A percentile compares a stretch with the other conserved stretches of the same genome.
phyloP scores from a whole-genome alignment of 2,797 vertebrate genomes.

The Cryptoprocta ferox region DNA sequence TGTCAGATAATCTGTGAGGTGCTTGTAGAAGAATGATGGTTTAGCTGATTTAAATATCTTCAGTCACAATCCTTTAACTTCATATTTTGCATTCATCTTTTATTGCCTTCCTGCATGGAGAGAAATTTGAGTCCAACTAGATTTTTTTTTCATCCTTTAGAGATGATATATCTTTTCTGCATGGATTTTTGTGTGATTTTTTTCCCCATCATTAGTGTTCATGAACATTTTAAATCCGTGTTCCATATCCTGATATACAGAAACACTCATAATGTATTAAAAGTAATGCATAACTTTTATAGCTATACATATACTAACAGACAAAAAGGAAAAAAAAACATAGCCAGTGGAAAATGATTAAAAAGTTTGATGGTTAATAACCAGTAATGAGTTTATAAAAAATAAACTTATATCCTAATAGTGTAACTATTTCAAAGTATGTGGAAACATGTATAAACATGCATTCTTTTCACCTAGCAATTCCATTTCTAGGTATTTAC shows the following conservation, averaged over 20 bases:
- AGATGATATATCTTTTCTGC: background rate
- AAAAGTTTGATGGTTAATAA: background rate
- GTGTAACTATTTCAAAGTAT: background rate
- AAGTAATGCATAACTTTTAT: background rate
- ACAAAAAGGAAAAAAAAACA: background rate
- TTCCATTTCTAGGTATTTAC: background rate
- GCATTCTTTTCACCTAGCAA: background rate
- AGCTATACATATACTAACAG: background rate
- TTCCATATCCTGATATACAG: background rate
- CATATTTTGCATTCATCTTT: background rate
- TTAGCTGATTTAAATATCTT: conserved; percentile 30
- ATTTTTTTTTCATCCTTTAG: background rate
- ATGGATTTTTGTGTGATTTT: background rate
- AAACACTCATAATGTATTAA: background rate
- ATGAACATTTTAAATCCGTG: background rate
- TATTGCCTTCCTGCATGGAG: background rate
- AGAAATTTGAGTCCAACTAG: background rate
- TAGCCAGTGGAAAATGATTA: background rate
- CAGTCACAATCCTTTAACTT: conserved; percentile 5
- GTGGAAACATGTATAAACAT: background rate
- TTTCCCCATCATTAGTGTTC: background rate
- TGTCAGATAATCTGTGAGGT: background rate
- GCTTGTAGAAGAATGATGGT: background rate
- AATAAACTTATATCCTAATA: background rate
- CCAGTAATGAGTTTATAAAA: background rate